phyloP scores from a whole-genome alignment of 2,888 invertebrate species.

The Galerucella pusilla region DNA sequence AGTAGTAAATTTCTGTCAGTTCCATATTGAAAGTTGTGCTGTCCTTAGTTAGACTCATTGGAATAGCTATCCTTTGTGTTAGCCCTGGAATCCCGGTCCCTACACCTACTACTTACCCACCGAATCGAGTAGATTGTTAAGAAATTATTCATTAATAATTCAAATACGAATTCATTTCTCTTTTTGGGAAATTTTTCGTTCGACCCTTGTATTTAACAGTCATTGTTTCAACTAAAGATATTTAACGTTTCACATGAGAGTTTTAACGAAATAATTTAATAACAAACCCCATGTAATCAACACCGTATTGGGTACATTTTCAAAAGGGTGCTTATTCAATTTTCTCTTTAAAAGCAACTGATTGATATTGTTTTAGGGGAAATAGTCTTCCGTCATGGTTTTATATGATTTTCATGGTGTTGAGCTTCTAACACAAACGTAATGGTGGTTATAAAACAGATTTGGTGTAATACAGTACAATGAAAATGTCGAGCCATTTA shows the following conservation, averaged over 20 bases:
- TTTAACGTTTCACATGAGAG: slow-evolving; percentile 6
- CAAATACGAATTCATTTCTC: too few relatives aligned
- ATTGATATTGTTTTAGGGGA: slow-evolving; percentile 15
- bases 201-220: not conserved
- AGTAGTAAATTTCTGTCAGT: too few relatives aligned
- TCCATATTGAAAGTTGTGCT: too few relatives aligned
- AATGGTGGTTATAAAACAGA: not conserved
- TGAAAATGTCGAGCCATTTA: not conserved
- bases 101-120: too few relatives aligned
- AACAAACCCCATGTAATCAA: not conserved
- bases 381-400: slow-evolving; percentile 16
- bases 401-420: slow-evolving; percentile 11
- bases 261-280: slow-evolving; percentile 12
- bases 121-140: too few relatives aligned
- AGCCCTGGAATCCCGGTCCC: too few relatives aligned
- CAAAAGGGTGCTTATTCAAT: slow-evolving; percentile 9
- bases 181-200: not conserved
- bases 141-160: too few relatives aligned
- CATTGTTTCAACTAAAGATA: not conserved
- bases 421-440: not conserved
- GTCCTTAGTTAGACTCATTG: too few relatives aligned
- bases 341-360: slow-evolving; percentile 7
- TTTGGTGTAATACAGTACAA: not conserved
- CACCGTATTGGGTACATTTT: not conserved
- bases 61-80: too few relatives aligned